phyloP scores from a whole-genome alignment of 92 coral and sea anemone species.

The Scolanthus callimorphus region DNA sequence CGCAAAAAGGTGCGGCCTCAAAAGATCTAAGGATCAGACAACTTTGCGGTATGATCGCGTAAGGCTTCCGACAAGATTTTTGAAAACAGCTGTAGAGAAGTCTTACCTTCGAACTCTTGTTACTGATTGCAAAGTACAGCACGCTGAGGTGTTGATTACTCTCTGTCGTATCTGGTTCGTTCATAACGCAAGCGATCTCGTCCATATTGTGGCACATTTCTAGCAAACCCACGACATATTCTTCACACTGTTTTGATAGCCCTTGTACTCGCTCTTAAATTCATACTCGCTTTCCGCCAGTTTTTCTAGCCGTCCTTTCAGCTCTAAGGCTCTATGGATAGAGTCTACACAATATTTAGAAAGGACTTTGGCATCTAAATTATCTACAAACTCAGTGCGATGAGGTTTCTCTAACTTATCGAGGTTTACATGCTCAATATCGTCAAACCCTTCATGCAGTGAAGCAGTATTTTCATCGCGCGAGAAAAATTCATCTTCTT shows the following conservation, averaged over 20 bases:
- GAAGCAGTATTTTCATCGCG: too few relatives aligned
- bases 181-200: constrained; percentile 73
- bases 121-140: constrained; percentile 70
- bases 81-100: too few relatives aligned
- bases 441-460: too few relatives aligned
- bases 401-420: too few relatives aligned
- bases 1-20: too few relatives aligned
- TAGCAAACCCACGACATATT: constrained; percentile 66
- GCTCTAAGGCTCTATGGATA: constrained; percentile 70
- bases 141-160: constrained; percentile 47
- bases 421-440: too few relatives aligned
- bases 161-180: constrained; percentile 35
- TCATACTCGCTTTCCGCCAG: constrained; percentile 71
- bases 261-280: constrained; percentile 75
- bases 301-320: constrained; percentile 62
- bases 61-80: too few relatives aligned
- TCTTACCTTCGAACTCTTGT: constrained; percentile 71
- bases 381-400: too few relatives aligned
- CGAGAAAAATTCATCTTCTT: too few relatives aligned
- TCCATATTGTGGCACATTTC: constrained; percentile 79
- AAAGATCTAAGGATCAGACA: too few relatives aligned
- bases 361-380: too few relatives aligned
- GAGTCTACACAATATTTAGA: constrained; percentile 59
- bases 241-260: constrained; percentile 77
- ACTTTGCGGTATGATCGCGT: too few relatives aligned